Conservation (phyloP, 2,113 vertebrate genomes). For the Spermophilus dauricus region DNA sequence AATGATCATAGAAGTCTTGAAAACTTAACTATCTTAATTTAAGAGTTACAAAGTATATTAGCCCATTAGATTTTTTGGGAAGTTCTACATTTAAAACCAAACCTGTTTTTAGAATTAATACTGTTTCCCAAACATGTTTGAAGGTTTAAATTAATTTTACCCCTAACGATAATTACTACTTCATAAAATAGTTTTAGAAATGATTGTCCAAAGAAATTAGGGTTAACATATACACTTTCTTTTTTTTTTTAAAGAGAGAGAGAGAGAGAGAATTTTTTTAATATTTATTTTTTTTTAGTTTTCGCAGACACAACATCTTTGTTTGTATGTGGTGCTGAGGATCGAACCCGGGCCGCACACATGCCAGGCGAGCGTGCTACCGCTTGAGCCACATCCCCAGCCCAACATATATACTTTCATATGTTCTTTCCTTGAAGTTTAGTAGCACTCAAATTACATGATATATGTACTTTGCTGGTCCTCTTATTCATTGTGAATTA, state of each 20-base stretch:
- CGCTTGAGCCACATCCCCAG: too few species aligned
- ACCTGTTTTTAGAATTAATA: not conserved
- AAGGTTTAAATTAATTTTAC: not conserved
- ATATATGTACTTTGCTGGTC: not conserved
- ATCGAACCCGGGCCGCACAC: too few species aligned
- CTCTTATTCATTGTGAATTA: not conserved
- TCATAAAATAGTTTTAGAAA: not conserved
- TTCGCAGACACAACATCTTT: too few species aligned
- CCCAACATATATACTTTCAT: not conserved
- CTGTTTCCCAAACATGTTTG: not conserved
- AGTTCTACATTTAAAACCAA: not conserved
- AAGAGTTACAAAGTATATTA: not conserved
- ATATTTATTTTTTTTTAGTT: too few species aligned
- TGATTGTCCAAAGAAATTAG: not conserved
- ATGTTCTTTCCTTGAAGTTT: not conserved
- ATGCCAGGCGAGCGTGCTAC: too few species aligned
- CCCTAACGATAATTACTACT: not conserved
- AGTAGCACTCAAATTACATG: not conserved
- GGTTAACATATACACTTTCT: not conserved
- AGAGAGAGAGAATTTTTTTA: too few species aligned
- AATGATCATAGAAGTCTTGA: not conserved
- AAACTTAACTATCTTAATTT: not conserved
- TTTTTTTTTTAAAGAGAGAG: too few species aligned
- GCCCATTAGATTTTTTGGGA: not conserved
- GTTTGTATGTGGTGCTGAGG: too few species aligned